Percentiles rank a stretch among this genome's conserved stretches.
Conservation (phyloP, 37 sponge, comb jelly and placozoan genomes). For the Halichondria panicea region DNA sequence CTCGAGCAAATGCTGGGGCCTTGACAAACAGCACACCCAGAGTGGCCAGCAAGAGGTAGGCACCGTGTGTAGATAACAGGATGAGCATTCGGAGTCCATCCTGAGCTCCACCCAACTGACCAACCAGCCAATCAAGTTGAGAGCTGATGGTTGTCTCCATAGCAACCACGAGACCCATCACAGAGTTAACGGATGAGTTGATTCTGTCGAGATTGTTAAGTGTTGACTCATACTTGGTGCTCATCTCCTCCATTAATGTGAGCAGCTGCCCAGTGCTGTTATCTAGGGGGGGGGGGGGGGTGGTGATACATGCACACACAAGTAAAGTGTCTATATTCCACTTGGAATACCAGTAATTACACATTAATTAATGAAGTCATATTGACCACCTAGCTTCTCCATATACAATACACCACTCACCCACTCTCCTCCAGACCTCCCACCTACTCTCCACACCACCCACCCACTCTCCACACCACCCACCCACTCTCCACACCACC, state of each 20-base stretch:
- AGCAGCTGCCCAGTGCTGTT: conserved; percentile 36
- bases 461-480: too few species aligned
- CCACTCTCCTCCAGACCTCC: too few species aligned
- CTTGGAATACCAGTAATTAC: too few species aligned
- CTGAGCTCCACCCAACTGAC: conserved; percentile 57
- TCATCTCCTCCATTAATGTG: conserved; percentile 21
- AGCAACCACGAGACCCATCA: conserved; percentile 28
- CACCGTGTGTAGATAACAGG: conserved; percentile 22
- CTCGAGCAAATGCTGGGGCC: conserved; percentile 31
- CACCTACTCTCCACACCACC: too few species aligned
- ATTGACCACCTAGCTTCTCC: not conserved
- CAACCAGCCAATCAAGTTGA: conserved; percentile 60
- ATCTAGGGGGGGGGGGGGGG: too few species aligned
- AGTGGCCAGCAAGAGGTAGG: conserved; percentile 45
- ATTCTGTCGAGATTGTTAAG: conserved; percentile 55
- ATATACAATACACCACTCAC: too few species aligned
- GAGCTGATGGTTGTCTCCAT: conserved; percentile 37
- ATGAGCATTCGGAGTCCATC: conserved; percentile 32
- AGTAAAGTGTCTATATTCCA: not conserved
- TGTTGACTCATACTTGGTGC: conserved; percentile 50
- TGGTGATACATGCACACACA: not conserved
- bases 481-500: too few species aligned
- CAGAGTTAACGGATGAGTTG: conserved; percentile 39
- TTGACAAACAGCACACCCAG: conserved; percentile 49
- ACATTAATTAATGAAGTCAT: too few species aligned